phyloP scores from a whole-genome alignment of 2,113 vertebrate genomes.

The Lagopus muta region DNA sequence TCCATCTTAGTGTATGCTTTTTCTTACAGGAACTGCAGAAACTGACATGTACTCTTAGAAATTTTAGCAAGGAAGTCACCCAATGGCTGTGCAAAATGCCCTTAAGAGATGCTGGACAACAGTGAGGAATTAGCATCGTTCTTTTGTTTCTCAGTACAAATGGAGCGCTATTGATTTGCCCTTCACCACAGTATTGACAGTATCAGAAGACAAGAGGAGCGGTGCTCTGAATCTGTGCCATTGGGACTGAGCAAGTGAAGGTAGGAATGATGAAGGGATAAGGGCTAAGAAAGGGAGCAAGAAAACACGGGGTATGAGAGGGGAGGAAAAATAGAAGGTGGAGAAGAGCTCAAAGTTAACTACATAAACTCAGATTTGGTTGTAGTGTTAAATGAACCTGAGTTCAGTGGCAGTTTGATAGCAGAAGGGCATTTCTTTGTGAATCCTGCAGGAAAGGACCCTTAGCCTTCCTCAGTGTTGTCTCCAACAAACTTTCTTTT shows the following conservation, averaged over 20 bases:
- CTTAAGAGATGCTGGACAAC: not conserved
- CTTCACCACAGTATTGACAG: constrained; percentile 29
- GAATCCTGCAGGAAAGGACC: not conserved
- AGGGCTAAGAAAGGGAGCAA: not conserved
- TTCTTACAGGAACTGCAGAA: constrained; percentile 6
- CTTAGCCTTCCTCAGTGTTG: not conserved
- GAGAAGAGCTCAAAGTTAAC: not conserved
- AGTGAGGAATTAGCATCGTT: not conserved
- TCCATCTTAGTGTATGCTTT: fast-evolving
- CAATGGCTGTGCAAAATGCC: not conserved
- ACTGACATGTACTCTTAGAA: not conserved
- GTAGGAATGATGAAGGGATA: not conserved
- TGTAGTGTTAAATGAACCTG: not conserved
- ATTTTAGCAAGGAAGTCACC: not conserved
- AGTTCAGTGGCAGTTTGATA: not conserved
- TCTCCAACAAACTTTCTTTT: not conserved
- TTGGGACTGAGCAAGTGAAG: not conserved
- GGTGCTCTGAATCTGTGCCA: not conserved
- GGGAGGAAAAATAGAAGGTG: not conserved
- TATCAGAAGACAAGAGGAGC: not conserved
- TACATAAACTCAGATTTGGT: not conserved
- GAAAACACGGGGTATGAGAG: not conserved
- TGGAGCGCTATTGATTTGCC: constrained; percentile 30
- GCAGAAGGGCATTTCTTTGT: not conserved
- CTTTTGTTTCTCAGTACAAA: not conserved